Evolutionary conservation across 2,113 vertebrate genomes (phyloP).

Genomic region (Orientallactaga bullata): DNA sequence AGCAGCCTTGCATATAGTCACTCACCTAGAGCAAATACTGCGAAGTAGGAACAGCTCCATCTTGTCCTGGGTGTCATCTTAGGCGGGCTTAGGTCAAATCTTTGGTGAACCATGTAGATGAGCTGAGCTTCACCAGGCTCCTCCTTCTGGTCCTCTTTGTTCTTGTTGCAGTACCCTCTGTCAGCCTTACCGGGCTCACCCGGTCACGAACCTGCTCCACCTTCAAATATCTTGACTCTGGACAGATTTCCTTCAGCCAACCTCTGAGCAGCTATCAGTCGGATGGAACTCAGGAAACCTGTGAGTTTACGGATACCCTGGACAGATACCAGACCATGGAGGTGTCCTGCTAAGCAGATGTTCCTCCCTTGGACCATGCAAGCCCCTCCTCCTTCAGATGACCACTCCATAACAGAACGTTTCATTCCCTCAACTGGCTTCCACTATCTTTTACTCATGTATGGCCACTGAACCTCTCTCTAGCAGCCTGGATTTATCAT

Average conservation of each 20-base stretch:
- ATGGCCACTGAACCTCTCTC: constrained; percentile 85
- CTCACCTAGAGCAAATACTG: constrained; percentile 33
- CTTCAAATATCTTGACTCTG: constrained; percentile 92
- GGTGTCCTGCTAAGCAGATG: constrained; percentile 94
- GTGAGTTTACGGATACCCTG: constrained; percentile 88
- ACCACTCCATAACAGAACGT: constrained; percentile 83
- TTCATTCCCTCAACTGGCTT: constrained; percentile 81
- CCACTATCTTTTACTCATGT: constrained; percentile 83
- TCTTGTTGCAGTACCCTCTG: constrained; percentile 93
- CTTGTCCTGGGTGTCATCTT: constrained; percentile 23
- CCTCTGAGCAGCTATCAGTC: constrained; percentile 88
- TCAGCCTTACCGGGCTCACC: constrained; percentile 94
- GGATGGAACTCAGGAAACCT: constrained; percentile 87
- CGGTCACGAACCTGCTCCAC: constrained; percentile 95
- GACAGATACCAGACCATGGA: constrained; percentile 95
- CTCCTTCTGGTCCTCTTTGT: constrained; percentile 50
- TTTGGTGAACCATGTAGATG: constrained; percentile 37
- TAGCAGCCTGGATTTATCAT: constrained; percentile 84
- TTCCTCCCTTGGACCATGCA: constrained; percentile 77
- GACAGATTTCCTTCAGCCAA: constrained; percentile 90
- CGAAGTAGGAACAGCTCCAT: neutral
- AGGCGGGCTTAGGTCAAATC: constrained; percentile 27
- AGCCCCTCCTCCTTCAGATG: constrained; percentile 75
- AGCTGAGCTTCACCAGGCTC: constrained; percentile 5
- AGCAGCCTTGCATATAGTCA: constrained; percentile 49